These are phyloP conservation scores for Isoperla grammatica DNA, from an alignment of 2,888 invertebrate genomes.

Conservation along the genomic window DNA sequence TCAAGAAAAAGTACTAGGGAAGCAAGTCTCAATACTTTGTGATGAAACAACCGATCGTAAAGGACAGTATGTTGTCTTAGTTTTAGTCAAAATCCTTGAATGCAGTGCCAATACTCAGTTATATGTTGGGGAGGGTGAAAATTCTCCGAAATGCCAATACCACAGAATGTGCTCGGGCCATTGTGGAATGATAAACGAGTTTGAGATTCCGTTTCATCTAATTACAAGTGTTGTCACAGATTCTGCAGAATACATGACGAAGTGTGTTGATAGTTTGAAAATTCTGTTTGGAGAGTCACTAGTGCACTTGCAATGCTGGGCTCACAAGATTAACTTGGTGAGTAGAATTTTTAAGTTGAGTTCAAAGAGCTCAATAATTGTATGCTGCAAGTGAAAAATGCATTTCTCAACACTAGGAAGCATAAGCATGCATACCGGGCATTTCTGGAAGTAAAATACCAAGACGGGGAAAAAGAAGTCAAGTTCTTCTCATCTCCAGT, in stretches of 20 bases:
- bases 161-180: not conserved
- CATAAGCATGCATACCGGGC: conserved; percentile 9
- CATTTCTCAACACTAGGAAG: conserved; percentile 17
- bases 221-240: conserved; percentile 4
- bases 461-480: not conserved
- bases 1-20: no score
- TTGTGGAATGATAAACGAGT: not conserved
- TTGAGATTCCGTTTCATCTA: not conserved
- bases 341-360: not conserved
- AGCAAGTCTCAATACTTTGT: no score
- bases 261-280: not conserved
- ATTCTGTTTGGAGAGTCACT: not conserved
- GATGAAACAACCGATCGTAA: no score
- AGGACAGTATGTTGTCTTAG: no score
- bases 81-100: no score
- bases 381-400: conserved; percentile 8
- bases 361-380: conserved; percentile 7
- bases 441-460: not conserved
- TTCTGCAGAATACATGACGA: not conserved
- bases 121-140: no score
- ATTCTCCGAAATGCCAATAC: not conserved
- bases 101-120: conserved; percentile 1
- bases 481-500: conserved; percentile 18
- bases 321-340: not conserved
- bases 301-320: conserved; percentile 10